Evolutionary conservation across 2,888 invertebrate species (phyloP).

Genomic region (Mythimna lalbum): DNA sequence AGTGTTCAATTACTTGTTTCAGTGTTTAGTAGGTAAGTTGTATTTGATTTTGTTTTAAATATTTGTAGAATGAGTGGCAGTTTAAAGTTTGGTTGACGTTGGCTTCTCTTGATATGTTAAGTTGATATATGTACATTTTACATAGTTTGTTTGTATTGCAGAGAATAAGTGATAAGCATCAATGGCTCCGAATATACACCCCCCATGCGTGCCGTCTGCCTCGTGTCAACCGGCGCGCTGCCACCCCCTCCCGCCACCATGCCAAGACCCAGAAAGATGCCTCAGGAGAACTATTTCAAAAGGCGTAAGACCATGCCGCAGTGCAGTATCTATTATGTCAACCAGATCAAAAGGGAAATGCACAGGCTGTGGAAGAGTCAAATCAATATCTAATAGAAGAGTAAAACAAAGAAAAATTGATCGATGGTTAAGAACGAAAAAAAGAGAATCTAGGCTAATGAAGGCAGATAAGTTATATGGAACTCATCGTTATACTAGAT

Average conservation of each 20-base stretch:
- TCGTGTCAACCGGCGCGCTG: constrained; percentile 82
- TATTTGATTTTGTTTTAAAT: constrained; percentile 53
- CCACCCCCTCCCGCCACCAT: constrained; percentile 83
- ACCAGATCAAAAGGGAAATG: constrained; percentile 79
- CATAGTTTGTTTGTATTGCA: constrained; percentile 65
- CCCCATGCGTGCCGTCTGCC: constrained; percentile 83
- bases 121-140: background rate
- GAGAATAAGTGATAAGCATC: constrained; percentile 60
- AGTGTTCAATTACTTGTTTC: constrained; percentile 41
- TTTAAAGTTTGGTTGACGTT: constrained; percentile 68
- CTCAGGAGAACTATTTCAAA: constrained; percentile 77
- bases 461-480: constrained; percentile 76
- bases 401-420: constrained; percentile 66
- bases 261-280: constrained; percentile 81
- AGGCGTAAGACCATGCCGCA: constrained; percentile 78
- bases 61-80: constrained; percentile 75
- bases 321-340: constrained; percentile 84
- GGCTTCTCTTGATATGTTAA: constrained; percentile 70
- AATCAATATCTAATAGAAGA: constrained; percentile 63
- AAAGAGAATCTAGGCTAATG: constrained; percentile 75
- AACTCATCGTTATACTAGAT: constrained; percentile 72
- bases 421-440: constrained; percentile 78
- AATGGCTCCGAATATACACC: constrained; percentile 82
- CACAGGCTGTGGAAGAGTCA: constrained; percentile 74
- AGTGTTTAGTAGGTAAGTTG: constrained; percentile 65